Evolutionary conservation across 2,888 invertebrate species (phyloP).

Genomic region (Stenolophus ochropezus): DNA sequence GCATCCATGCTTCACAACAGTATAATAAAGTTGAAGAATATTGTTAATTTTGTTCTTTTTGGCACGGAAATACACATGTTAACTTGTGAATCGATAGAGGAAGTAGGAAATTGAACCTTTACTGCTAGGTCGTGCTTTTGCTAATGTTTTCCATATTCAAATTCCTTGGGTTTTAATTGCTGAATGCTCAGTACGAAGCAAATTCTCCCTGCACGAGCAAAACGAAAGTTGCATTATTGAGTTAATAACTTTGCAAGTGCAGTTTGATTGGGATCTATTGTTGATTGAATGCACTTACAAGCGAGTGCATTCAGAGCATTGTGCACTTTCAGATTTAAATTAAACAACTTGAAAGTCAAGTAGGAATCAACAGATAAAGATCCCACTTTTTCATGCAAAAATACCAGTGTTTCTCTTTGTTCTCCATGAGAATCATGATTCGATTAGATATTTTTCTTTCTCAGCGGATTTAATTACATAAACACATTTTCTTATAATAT

Average conservation of each 20-base stretch:
- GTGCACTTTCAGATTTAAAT: conserved; percentile 51
- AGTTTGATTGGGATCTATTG: conserved; percentile 44
- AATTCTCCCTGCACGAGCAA: conserved; percentile 6
- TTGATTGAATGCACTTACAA: conserved; percentile 42
- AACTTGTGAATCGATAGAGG: no score
- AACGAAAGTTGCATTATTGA: conserved; percentile 39
- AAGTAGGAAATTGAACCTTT: no score
- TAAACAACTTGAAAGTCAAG: conserved; percentile 47
- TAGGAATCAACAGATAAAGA: conserved; percentile 47
- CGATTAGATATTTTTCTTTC: conserved; percentile 5
- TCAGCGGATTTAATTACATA: conserved; percentile 29
- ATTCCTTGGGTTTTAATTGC: neutral
- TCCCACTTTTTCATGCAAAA: conserved; percentile 33
- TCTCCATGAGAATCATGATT: conserved; percentile 27
- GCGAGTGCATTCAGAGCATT: conserved; percentile 19
- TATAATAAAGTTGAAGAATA: no score
- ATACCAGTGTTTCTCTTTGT: conserved; percentile 28
- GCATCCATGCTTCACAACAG: no score
- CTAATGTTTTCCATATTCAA: neutral
- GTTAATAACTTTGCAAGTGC: conserved; percentile 37
- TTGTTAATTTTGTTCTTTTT: no score
- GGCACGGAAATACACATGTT: no score
- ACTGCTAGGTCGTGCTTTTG: no score
- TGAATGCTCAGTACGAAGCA: neutral
- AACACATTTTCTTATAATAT: conserved; percentile 25